phyloP scores from a whole-genome alignment of 2,888 invertebrate species.

The Brassicogethes aeneus region DNA sequence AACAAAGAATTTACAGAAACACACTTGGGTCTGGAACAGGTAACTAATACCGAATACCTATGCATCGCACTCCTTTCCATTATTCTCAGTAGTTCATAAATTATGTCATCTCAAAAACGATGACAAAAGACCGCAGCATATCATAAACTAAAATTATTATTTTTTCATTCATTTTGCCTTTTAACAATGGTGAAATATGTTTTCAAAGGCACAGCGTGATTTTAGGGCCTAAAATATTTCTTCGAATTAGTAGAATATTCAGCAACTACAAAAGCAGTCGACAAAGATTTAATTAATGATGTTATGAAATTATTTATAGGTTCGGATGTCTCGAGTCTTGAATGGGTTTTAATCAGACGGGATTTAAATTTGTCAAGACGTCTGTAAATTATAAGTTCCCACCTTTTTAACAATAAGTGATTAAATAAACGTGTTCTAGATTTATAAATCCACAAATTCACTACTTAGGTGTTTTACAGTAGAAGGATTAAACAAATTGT shows the following conservation, averaged over 20 bases:
- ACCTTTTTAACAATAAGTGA: no score
- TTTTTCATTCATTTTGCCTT: neutral
- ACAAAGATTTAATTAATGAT: neutral
- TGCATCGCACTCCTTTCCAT: neutral
- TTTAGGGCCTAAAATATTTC: neutral
- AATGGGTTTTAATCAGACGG: no score
- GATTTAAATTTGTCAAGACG: no score
- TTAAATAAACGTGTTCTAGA: no score
- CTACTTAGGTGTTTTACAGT: no score
- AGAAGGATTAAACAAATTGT: no score
- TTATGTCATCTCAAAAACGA: neutral
- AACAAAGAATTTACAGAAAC: no score
- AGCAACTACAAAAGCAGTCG: neutral
- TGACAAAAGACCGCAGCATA: neutral
- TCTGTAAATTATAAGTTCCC: no score
- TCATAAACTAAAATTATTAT: neutral
- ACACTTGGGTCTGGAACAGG: no score
- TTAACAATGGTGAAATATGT: neutral
- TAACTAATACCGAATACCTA: no score
- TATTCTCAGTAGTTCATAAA: neutral
- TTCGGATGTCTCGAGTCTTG: no score
- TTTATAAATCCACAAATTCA: no score
- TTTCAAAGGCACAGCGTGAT: conserved; percentile 1
- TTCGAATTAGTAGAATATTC: conserved; percentile 2
- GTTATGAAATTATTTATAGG: neutral